Evolutionary conservation across 2,797 vertebrate genomes (phyloP), one percentile per base, ranked within the genome.

Genomic region (Hoplostethus atlanticus): DNA sequence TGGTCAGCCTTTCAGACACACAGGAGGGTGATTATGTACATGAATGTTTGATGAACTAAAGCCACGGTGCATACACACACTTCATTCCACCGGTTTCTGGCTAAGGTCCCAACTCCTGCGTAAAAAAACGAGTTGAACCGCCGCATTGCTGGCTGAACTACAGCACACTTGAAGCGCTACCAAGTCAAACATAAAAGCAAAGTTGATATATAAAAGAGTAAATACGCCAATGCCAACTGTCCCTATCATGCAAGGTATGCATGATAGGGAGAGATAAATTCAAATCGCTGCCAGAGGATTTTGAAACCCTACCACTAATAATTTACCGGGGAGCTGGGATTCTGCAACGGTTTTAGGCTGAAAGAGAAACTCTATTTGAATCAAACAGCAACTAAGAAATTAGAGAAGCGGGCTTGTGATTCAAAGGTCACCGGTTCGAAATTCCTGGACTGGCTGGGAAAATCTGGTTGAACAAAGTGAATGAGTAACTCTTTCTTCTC

Each of bases 151-250:
- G 67, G 17, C 55, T 17, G 51, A 52, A 72, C 50, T 30, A 12
- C 36, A 65, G 68, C 71, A 71, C 53, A 63, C 50, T 74, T 86
- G 84, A 73, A 79, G 0, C 11, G 7, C 0, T 0, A 48, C 78
- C 86, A 86, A 81, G 58, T 71, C 60, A 79, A 79, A 83, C 77
- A 81, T 46, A 61, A 66, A 66, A 46, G 66, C 67, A 71, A 70
- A 73, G 76, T 70, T 76, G 44, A 70, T 17, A 3, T 68, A 58
- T 52, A 56, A 68, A 60, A 72, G 40, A 80, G 67, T 2, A 50
- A 79, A 58, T 55, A 76, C 51, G 62, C 16, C 61, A 5, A n/a
- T 2, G 15, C 10, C 28, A 38, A 38, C 52, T 4, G 44, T 31
- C 62, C 55, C 51, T 25, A 4, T 46, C 53, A 65, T 61, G 30